Base-by-base conservation (phyloP, 2,888 invertebrate genomes). In the Smittia aterrima region DNA sequence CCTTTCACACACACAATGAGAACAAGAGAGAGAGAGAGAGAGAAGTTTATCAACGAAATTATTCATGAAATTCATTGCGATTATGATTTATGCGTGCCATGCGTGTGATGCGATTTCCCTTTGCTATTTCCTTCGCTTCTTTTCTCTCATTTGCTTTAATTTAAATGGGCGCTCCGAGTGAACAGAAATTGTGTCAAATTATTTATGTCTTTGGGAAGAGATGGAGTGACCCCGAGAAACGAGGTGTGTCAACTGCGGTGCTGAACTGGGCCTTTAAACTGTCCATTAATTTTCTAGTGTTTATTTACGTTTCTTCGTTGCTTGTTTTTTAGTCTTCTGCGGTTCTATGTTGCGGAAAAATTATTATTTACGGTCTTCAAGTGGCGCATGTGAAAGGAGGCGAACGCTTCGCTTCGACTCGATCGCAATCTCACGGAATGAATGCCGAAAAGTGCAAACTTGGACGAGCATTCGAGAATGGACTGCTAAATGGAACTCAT, bases 61-160 rank as follows among this genome's bases (percentile, higher is more conserved):
- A 40, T 20, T 32, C 64, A 64, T 64, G 38, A 47, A 38, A 68
- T 68, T 68, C 47, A 68, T 68, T 47, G 68, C 47, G 47, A 68
- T 16, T 53, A 66, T 68, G 68, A 68, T 68, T 68, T 68, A 68
- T 68, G 38, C 38, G 47, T 68, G 68, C 38, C 68, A 68, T 68
- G 67, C 67, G 67, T 67, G 67, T 67, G 67, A 67, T 67, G 68
- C 47, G n/a, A 41, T 66, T 27, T 40, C 66, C 38, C 18, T 18
- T 66, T 66, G n/a, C n/a, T 40, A 20, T 40, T 66, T 66, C 66
- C 66, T 66, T 9, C n/a, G 47, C 47, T 16, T n/a, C 7, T 47
- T 16, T 47, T 47, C 47, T 38, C 38, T 38, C 38, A 9, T 7
- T n/a, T 38, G 38, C 38, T 38, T 38, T 38, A 38, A 38, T 38